Conservation (phyloP, 2,888 invertebrate species). For the Lobophora halterata region DNA sequence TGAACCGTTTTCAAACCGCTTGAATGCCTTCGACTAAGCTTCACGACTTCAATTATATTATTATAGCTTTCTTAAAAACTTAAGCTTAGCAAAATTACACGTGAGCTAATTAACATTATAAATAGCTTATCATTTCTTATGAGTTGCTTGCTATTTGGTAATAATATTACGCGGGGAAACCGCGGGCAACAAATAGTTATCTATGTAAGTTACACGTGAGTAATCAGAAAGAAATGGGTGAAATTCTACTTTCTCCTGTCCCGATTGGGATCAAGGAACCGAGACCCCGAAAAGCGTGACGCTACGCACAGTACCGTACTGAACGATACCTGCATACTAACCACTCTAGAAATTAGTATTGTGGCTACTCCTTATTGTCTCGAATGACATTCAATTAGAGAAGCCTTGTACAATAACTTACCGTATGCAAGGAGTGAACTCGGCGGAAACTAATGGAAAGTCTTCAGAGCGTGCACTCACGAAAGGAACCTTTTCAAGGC, state of each 20-base stretch:
- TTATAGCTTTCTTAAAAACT: no score
- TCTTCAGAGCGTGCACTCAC: conserved; percentile 38
- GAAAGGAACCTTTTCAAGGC: no score
- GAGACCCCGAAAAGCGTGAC: conserved; percentile 40
- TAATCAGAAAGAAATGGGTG: conserved; percentile 31
- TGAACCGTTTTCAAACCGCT: no score
- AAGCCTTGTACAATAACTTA: conserved; percentile 45
- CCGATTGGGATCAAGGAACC: conserved; percentile 56
- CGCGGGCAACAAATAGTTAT: no score
- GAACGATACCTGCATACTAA: conserved; percentile 57
- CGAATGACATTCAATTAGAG: conserved; percentile 52
- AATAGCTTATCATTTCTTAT: no score
- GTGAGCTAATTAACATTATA: no score
- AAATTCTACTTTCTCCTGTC: conserved; percentile 67
- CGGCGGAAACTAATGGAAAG: conserved; percentile 49
- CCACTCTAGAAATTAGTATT: conserved; percentile 26
- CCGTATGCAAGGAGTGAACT: conserved; percentile 42
- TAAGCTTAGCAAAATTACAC: background rate
- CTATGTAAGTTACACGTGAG: no score
- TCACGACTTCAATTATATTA: no score
- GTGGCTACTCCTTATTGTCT: conserved; percentile 15
- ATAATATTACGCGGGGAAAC: no score
- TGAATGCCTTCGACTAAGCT: no score
- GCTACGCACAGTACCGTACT: conserved; percentile 53
- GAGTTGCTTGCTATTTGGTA: no score